Base-by-base conservation (phyloP, 2,888 invertebrate species). In the Sussaba pulchella region DNA sequence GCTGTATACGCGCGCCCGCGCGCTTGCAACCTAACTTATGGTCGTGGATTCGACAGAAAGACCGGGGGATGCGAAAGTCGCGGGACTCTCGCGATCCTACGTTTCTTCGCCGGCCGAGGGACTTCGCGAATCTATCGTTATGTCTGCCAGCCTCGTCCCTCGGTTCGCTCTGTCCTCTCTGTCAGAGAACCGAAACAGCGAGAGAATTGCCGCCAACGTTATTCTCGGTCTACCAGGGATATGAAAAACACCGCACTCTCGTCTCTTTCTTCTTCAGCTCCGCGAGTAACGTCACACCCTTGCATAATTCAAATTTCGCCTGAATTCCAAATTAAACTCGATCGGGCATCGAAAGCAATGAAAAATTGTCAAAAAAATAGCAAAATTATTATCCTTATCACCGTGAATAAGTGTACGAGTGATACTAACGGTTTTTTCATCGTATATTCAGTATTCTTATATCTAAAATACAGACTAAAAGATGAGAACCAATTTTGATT, bases 1-100 rank as follows among this genome's bases (percentile, higher is more conserved):
- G 64, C 69, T 72, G 17, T 66, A 66, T 66, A 66, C 19, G 50
- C 66, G 12, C 50, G 87, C 83, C 85, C 84, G 71, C 83, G 85
- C 88, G 84, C 86, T 88, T 88, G 87, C 88, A n/a, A 87, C 86
- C 87, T 89, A 88, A 90, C 89, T 90, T 90, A 90, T 90, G 89
- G 88, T 87, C 85, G 85, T 85, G 85, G 85, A 83, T 83, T 80
- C 81, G 84, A 83, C 87, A 85, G 86, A 87, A 87, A 72, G 70
- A 57, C 57, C 70, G 67, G 39, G 54, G 63, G 43, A 41, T 10
- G 52, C 39, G 14, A 69, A 54, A 24, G 21, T 54, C 24, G 36
- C 52, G 39, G 52, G 52, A 31, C 50, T 52, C 52, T 14, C 26
- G 67, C 67, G 52, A 54, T 69, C 41, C 14, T 69, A 21, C 41